phyloP scores from a whole-genome alignment of 2,113 vertebrate genomes.

The Corythornis vintsioides region DNA sequence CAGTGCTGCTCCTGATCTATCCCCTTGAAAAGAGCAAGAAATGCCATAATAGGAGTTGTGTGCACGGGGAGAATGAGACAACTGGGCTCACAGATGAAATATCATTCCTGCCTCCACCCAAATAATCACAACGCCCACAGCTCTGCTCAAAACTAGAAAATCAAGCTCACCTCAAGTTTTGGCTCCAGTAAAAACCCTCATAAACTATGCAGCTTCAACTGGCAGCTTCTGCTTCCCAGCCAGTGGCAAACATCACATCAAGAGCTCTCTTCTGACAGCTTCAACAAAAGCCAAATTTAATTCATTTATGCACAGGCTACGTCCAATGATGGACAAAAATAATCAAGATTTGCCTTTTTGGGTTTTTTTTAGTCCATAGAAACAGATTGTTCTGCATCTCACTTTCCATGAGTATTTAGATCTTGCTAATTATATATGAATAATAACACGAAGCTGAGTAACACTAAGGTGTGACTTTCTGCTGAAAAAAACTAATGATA shows the following conservation, averaged over 20 bases:
- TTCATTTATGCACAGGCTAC: neutral
- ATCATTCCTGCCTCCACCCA: constrained; percentile 65
- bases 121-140: constrained; percentile 60
- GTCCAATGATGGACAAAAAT: neutral
- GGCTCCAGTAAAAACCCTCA: constrained; percentile 37
- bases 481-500: neutral
- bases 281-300: neutral
- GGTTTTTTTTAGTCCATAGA: neutral
- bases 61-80: constrained; percentile 25
- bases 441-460: neutral
- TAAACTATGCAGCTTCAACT: constrained; percentile 13
- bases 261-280: neutral
- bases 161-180: constrained; percentile 61
- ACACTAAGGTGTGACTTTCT: neutral
- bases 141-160: constrained; percentile 61
- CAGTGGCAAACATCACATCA: neutral
- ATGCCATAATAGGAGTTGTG: neutral
- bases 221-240: constrained; percentile 13
- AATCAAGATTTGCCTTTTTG: neutral
- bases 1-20: neutral
- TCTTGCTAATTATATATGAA: neutral
- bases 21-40: neutral
- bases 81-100: constrained; percentile 25
- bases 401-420: neutral
- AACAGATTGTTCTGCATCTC: neutral